Evolutionary conservation across 2,113 vertebrate species (phyloP), one percentile per base, ranked within the genome.

Genomic region (Dunckerocampus dactyliophorus): DNA sequence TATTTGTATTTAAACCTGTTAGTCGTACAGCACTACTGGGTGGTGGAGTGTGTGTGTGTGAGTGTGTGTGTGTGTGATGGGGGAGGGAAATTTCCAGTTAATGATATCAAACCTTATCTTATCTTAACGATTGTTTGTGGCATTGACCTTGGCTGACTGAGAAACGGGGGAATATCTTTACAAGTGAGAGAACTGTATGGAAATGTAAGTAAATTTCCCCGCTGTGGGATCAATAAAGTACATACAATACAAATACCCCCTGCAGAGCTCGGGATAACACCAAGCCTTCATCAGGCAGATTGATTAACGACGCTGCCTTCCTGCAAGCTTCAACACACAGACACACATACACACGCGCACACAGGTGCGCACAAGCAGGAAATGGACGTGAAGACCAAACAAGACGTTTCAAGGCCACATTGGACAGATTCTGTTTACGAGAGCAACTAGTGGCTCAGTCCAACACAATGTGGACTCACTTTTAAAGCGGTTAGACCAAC

Each of bases 21-120:
- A 5, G 24, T 28, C 24, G 24, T 28, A n/a, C n/a, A n/a, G n/a
- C n/a, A n/a, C n/a, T n/a, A n/a, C n/a, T n/a, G n/a, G n/a, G n/a
- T n/a, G n/a, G n/a, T n/a, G n/a, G n/a, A n/a, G 24, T 28, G 24
- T 28, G 24, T 28, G 24, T 28, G 24, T 28, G 24, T 28, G 24
- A 3, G 24, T 28, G 5, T 28, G 24, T 28, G 24, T 28, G 24
- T 28, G 24, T 5, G 24, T 28, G 24, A n/a, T n/a, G n/a, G n/a
- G n/a, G n/a, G n/a, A n/a, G n/a, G n/a, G 24, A 28, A 28, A 28
- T 28, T 28, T 5, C 24, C 24, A 4, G 71, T 63, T 87, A 84
- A 84, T 80, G 65, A 80, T 76, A 89, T 88, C 82, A 82, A 76
- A 59, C 47, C 58, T 84, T 87, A 87, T 87, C 87, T 86, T 78